Evolutionary conservation across 2,888 invertebrate genomes (phyloP), one percentile per base, ranked within the genome.

Genomic region (Latrodectus hesperus): DNA sequence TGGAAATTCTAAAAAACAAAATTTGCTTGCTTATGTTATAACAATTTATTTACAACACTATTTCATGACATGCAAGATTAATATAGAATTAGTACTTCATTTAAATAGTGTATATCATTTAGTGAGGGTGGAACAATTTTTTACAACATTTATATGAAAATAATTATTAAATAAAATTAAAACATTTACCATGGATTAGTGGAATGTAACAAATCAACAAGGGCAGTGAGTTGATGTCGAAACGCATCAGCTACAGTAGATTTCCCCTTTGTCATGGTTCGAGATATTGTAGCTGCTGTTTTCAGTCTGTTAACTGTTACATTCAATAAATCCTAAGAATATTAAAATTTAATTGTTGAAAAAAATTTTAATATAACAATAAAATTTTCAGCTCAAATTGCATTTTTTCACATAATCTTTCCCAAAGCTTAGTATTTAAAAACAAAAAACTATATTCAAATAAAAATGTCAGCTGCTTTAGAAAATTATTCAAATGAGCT

Each of bases 171-270:
- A 38, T 70, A 22, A 22, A 68, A 26, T n/a, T 70, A 70, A 70
- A 38, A 22, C 60, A 11, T 16, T 77, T 80, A 96, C 97, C 97
- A 97, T 2, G 97, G 97, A 84, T 96, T 97, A 0, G 97, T 97
- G 49, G 94, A 96, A 92, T 97, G 97, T 3, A 98, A 93, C 91
- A 97, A 96, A 91, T 97, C 97, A 0, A 97, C 97, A 1, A 97
- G 93, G 0, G 96, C 95, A 92, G 97, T 97, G 79, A 98, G 92
- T 91, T 98, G 97, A 84, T 96, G 95, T 65, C 97, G 94, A 92
- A 97, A 97, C 0, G 96, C 96, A 92, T 98, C 97, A 88, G 96
- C 96, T 8, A 97, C 96, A 0, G 97, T 97, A 0, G 96, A 96
- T 91, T 97, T 96, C 1, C 96, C 96, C 93, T 97, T 97, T 17